Evolutionary conservation across 2,888 invertebrate species (phyloP).

Genomic region (Meta bourneti): DNA sequence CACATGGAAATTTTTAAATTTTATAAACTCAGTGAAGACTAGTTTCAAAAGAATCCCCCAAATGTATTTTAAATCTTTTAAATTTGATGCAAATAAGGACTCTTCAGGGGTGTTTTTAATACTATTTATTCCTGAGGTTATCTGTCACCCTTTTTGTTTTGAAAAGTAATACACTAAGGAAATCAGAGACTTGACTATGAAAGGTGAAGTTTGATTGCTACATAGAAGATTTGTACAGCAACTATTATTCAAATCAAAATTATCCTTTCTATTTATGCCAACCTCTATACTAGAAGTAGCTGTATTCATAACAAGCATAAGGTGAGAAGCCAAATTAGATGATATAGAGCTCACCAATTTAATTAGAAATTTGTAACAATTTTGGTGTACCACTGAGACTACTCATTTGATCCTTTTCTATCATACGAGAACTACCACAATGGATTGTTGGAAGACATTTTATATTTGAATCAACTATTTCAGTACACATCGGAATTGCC

Average conservation of each 20-base stretch:
- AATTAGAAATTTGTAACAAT: background rate
- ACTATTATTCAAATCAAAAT: background rate
- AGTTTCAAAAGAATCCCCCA: slow-evolving; percentile 44
- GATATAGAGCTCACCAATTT: background rate
- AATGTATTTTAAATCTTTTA: slow-evolving; percentile 21
- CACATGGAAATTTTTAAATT: slow-evolving; percentile 5
- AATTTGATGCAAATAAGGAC: background rate
- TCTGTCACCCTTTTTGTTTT: slow-evolving; percentile 41
- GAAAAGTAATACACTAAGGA: background rate
- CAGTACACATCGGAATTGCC: background rate
- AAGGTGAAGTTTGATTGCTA: background rate
- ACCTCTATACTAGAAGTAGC: background rate
- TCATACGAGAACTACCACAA: background rate
- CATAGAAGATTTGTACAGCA: background rate
- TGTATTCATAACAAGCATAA: background rate
- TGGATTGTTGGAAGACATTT: background rate
- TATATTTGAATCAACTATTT: background rate
- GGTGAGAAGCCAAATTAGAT: background rate
- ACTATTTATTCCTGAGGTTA: slow-evolving; percentile 10
- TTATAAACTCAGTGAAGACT: slow-evolving; percentile 22
- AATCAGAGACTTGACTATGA: slow-evolving; percentile 8
- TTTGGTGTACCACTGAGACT: background rate
- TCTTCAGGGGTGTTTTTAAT: background rate
- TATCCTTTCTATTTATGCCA: background rate
- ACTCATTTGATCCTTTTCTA: background rate